Percentiles rank a stretch among this genome's conserved stretches.
Evolutionary conservation across 2,113 vertebrate genomes (phyloP).

Genomic region (Grallaria varia): DNA sequence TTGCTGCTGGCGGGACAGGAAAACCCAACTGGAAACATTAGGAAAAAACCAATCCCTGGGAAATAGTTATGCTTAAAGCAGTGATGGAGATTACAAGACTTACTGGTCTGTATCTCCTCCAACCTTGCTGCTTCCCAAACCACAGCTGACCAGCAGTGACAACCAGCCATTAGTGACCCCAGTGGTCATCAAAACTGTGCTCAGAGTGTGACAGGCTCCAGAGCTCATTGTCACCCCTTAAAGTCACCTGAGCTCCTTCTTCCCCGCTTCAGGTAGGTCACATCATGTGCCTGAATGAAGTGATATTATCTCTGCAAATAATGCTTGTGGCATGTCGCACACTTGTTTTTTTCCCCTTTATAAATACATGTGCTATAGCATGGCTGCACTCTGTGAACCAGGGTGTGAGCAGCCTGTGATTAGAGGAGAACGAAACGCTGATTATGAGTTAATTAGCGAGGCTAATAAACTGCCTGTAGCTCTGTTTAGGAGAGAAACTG

Average conservation of each 20-base stretch:
- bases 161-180: neutral
- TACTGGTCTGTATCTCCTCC: neutral
- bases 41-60: neutral
- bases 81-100: neutral
- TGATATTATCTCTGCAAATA: conserved; percentile 7
- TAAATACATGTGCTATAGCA: conserved; percentile 55
- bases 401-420: conserved; percentile 68
- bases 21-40: neutral
- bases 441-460: conserved; percentile 76
- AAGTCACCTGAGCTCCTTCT: neutral
- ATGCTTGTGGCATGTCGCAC: conserved; percentile 7
- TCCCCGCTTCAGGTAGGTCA: conserved; percentile 29
- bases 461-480: conserved; percentile 74
- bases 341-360: neutral
- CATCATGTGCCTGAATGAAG: neutral
- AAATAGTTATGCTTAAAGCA: neutral
- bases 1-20: neutral
- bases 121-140: neutral
- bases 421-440: conserved; percentile 60
- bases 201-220: neutral
- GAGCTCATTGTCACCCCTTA: neutral
- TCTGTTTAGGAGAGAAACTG: conserved; percentile 58
- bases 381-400: conserved; percentile 23
- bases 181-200: neutral
- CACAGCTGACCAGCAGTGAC: neutral